phyloP scores from a whole-genome alignment of 2,113 vertebrate genomes.

The Micromys minutus region DNA sequence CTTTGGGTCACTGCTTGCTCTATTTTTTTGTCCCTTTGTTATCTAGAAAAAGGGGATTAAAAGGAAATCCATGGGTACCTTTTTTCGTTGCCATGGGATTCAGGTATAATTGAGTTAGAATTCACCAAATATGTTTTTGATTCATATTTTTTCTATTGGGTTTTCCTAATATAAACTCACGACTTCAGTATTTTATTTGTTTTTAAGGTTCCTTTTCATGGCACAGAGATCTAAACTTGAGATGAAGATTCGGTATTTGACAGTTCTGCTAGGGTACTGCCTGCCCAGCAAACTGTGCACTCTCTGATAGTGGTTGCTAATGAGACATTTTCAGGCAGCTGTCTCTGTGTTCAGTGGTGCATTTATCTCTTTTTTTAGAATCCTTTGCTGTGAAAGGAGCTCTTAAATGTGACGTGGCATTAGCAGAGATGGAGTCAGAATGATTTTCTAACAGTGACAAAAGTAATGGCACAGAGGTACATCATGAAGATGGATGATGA shows the following conservation, averaged over 20 bases:
- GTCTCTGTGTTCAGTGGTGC: not conserved
- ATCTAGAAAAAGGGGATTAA: not conserved
- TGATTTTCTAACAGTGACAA: not conserved
- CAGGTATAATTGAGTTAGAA: not conserved
- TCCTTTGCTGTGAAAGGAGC: not conserved
- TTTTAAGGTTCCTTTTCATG: not conserved
- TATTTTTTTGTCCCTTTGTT: not conserved
- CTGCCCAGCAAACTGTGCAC: not conserved
- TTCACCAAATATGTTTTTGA: not conserved
- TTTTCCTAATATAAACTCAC: constrained; percentile 4
- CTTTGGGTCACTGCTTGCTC: not conserved
- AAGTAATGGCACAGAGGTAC: not conserved
- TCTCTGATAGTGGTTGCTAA: constrained; percentile 6
- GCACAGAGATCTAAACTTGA: constrained; percentile 24
- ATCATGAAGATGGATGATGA: not conserved
- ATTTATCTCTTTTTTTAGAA: not conserved
- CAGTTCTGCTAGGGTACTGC: not conserved
- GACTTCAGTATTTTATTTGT: not conserved
- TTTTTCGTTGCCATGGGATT: not conserved
- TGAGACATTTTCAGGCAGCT: not conserved
- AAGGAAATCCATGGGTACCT: not conserved
- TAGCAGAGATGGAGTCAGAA: constrained; percentile 25
- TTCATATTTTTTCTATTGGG: not conserved
- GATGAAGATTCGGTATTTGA: not conserved
- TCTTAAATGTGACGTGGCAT: constrained; percentile 34